phyloP scores from a whole-genome alignment of 2,797 vertebrate genomes.

The Cyprinella venusta region DNA sequence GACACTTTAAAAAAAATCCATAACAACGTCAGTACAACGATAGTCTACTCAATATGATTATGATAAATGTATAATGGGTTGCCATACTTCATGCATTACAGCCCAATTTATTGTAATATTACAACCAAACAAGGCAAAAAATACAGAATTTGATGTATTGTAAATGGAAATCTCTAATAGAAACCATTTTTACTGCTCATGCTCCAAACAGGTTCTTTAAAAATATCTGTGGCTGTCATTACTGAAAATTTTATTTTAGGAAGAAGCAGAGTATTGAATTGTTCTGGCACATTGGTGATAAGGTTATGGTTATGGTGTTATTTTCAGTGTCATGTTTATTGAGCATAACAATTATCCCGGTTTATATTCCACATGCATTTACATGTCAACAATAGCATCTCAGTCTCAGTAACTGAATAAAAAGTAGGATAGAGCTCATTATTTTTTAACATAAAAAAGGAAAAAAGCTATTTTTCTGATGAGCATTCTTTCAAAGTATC shows the following conservation, averaged over 20 bases:
- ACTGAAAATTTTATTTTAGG: neutral
- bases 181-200: neutral
- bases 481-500: neutral
- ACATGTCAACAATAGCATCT: neutral
- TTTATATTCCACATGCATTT: neutral
- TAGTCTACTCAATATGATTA: neutral
- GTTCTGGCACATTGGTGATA: neutral
- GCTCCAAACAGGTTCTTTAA: neutral
- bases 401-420: neutral
- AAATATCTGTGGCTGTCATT: slow-evolving; percentile 6
- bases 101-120: neutral
- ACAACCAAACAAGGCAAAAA: neutral
- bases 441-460: neutral
- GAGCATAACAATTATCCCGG: slow-evolving; percentile 9
- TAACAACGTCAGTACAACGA: too few species aligned
- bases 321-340: slow-evolving; percentile 5
- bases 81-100: neutral
- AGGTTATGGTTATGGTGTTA: neutral
- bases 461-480: neutral
- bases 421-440: neutral
- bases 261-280: slow-evolving; percentile 14
- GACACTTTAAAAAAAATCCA: neutral
- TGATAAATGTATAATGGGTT: neutral
- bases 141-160: neutral
- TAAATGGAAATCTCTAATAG: neutral